Conservation (phyloP, 2,113 vertebrate genomes). For the Carlito syrichta region DNA sequence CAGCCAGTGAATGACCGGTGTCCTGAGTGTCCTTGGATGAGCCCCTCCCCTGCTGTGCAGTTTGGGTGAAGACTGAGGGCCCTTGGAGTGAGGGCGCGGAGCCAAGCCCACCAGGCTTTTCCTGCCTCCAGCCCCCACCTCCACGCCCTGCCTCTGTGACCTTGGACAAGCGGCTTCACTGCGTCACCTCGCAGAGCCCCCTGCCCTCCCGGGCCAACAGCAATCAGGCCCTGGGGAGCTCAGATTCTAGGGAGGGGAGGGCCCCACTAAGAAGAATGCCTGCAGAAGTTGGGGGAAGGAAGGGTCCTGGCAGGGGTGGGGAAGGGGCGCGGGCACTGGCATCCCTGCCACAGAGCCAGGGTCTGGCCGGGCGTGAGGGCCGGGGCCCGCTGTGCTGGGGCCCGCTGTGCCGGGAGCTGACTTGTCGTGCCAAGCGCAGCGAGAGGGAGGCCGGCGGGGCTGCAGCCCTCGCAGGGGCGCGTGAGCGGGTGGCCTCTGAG, state of each 20-base stretch:
- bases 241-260: not conserved
- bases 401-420: not conserved
- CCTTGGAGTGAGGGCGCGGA: no score
- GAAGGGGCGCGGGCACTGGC: not conserved
- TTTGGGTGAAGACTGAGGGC: not conserved
- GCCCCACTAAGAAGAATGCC: not conserved
- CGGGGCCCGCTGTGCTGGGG: not conserved
- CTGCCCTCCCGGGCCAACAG: not conserved
- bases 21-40: no score
- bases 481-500: fast-evolving
- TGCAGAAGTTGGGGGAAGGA: not conserved
- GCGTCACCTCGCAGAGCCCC: not conserved
- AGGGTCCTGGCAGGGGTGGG: not conserved
- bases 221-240: not conserved
- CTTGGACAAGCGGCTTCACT: not conserved
- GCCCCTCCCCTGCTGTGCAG: no score
- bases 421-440: not conserved
- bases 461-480: not conserved
- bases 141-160: not conserved
- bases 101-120: not conserved
- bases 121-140: not conserved
- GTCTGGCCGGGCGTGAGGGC: no score
- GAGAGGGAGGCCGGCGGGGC: not conserved
- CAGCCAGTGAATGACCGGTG: not conserved
- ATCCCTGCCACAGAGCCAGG: no score